phyloP scores from a whole-genome alignment of 2,888 invertebrate genomes.

The Metacarcinus magister region DNA sequence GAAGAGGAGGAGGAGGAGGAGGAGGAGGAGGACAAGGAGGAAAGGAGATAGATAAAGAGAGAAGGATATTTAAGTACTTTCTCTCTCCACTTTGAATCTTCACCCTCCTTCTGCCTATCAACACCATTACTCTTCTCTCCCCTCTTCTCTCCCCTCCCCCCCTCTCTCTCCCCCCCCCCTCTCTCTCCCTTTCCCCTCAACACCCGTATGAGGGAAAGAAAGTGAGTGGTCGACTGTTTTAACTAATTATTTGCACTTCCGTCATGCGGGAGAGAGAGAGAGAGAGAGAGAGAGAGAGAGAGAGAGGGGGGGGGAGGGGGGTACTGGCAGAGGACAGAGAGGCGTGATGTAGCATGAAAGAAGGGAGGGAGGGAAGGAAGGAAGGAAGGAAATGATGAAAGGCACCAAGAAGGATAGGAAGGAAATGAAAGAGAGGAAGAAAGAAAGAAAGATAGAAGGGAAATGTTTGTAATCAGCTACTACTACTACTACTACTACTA shows the following conservation, averaged over 20 bases:
- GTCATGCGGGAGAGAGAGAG: background rate
- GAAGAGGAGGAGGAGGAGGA: background rate
- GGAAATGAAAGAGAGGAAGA: too few species aligned
- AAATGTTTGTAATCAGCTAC: background rate
- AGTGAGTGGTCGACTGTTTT: background rate
- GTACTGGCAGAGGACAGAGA: background rate
- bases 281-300: constrained; percentile 16
- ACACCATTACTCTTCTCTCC: background rate
- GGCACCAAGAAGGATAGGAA: background rate
- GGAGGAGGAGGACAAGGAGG: background rate
- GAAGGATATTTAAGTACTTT: constrained; percentile 35
- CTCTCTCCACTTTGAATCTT: background rate
- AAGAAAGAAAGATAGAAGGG: too few species aligned
- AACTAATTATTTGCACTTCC: background rate
- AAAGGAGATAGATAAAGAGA: background rate
- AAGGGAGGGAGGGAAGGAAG: background rate
- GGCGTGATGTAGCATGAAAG: background rate
- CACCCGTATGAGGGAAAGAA: background rate
- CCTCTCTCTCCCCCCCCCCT: background rate
- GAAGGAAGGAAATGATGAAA: background rate
- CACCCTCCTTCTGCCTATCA: background rate
- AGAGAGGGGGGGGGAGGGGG: constrained; percentile 26
- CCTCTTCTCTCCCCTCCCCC: background rate
- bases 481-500: too few species aligned
- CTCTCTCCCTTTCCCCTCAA: background rate